phyloP scores from a whole-genome alignment of 2,113 vertebrate species.

The Gracilinanus agilis region DNA sequence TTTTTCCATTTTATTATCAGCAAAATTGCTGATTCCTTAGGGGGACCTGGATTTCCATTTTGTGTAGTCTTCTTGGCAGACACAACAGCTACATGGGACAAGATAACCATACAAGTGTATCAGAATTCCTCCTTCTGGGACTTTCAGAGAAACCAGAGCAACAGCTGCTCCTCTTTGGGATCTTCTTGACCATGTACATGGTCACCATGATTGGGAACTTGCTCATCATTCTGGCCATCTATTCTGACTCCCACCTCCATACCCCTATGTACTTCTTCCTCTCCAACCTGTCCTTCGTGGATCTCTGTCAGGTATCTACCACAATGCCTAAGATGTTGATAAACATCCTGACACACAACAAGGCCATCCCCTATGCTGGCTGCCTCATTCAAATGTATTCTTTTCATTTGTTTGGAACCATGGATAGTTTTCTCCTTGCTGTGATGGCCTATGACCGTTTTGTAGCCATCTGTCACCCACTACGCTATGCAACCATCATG shows the following conservation, averaged over 20 bases:
- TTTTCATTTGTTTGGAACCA: constrained; percentile 72
- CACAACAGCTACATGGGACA: constrained; percentile 36
- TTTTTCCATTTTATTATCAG: neutral
- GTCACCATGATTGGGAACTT: constrained; percentile 70
- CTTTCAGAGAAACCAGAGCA: constrained; percentile 41
- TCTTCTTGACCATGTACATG: constrained; percentile 69
- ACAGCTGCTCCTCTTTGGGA: constrained; percentile 54
- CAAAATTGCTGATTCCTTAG: neutral
- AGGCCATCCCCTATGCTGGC: constrained; percentile 61
- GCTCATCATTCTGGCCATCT: constrained; percentile 67
- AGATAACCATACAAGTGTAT: constrained; percentile 49
- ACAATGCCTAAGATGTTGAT: constrained; percentile 62
- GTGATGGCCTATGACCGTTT: constrained; percentile 71
- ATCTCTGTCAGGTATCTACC: constrained; percentile 62
- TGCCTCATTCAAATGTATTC: constrained; percentile 72
- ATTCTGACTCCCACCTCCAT: constrained; percentile 47
- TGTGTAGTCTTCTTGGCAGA: constrained; percentile 43
- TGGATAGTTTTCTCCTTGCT: constrained; percentile 74
- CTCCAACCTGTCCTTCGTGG: constrained; percentile 61
- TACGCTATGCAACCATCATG: constrained; percentile 59
- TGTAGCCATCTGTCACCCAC: constrained; percentile 65
- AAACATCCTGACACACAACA: constrained; percentile 48
- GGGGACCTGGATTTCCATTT: neutral
- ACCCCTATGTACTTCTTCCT: constrained; percentile 74
- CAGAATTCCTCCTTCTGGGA: constrained; percentile 68